Evolutionary conservation across 2,888 invertebrate species (phyloP).

Genomic region (Limnephilus lunatus): DNA sequence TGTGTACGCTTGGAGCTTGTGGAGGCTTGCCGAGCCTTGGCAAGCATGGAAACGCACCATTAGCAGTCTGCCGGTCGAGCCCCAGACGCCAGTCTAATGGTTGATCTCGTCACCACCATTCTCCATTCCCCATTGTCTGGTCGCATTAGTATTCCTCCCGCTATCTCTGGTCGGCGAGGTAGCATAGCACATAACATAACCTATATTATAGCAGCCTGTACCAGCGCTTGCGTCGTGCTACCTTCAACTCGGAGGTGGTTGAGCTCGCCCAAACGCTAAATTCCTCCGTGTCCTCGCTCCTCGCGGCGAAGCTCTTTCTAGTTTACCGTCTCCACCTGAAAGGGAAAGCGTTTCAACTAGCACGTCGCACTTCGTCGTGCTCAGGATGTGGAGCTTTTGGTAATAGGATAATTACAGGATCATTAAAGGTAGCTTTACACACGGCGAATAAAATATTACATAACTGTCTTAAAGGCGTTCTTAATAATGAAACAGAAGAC

Average conservation of each 20-base stretch:
- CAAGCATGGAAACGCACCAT: too few species aligned
- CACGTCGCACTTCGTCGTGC: background rate
- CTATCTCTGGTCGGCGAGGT: background rate
- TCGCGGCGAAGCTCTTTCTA: background rate
- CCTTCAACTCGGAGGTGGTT: background rate
- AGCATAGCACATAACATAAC: background rate
- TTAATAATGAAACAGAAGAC: background rate
- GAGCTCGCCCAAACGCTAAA: background rate
- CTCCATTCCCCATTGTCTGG: background rate
- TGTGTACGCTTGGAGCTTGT: too few species aligned
- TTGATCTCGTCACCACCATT: background rate
- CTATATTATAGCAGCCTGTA: background rate
- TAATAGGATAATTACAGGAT: background rate
- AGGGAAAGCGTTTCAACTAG: background rate
- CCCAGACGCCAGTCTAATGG: constrained; percentile 14
- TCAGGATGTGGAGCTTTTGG: background rate
- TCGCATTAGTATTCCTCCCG: constrained; percentile 22
- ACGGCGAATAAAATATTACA: background rate
- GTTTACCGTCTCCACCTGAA: background rate
- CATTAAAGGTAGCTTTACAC: background rate
- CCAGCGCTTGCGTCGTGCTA: background rate
- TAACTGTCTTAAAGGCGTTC: background rate
- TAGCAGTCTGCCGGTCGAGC: background rate
- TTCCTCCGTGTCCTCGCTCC: background rate
- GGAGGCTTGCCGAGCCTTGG: too few species aligned